Evolutionary conservation across 2,113 vertebrate genomes (phyloP).

Genomic region (Castor canadensis): DNA sequence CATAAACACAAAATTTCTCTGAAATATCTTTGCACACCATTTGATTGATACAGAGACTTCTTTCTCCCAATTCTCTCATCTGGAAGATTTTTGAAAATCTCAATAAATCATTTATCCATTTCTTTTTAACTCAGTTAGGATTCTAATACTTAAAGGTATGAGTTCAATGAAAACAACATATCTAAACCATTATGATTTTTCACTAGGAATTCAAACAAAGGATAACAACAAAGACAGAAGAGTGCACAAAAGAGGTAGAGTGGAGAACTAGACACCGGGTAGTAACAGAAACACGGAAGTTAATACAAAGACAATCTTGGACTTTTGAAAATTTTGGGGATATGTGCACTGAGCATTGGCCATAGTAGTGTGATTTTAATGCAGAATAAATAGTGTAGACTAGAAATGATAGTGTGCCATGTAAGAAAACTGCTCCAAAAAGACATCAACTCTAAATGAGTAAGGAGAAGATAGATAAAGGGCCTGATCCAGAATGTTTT

Average conservation of each 20-base stretch:
- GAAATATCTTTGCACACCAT: not conserved
- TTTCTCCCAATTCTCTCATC: not conserved
- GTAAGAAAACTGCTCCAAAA: not conserved
- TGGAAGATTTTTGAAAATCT: not conserved
- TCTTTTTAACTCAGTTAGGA: not conserved
- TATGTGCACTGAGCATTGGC: no score
- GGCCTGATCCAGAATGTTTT: not conserved
- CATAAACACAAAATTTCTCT: not conserved
- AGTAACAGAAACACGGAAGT: not conserved
- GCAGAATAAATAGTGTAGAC: not conserved
- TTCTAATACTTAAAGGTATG: not conserved
- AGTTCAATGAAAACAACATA: not conserved
- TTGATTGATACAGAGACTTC: not conserved
- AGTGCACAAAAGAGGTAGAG: no score
- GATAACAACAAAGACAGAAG: not conserved
- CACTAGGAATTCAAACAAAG: not conserved
- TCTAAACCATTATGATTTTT: not conserved
- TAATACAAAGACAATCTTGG: not conserved
- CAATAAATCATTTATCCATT: not conserved
- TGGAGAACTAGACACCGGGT: no score
- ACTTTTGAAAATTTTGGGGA: not conserved
- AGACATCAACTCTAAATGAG: not conserved
- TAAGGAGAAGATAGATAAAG: not conserved
- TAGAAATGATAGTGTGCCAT: not conserved
- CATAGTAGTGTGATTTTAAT: not conserved